These are phyloP conservation scores for Sialis lutaria DNA, from an alignment of 2,888 invertebrate genomes.

Conservation along the genomic window DNA sequence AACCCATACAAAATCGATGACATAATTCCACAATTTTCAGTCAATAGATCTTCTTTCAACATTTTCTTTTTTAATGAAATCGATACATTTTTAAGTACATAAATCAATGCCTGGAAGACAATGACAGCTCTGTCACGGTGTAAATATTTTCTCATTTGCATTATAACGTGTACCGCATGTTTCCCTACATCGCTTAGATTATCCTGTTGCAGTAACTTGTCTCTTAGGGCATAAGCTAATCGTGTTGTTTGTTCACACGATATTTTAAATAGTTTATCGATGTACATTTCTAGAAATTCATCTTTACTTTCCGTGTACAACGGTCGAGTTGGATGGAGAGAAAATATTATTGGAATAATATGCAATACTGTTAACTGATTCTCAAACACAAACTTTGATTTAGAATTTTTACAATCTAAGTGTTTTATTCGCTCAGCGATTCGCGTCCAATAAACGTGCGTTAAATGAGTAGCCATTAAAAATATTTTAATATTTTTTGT, in stretches of 20 bases:
- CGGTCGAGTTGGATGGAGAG: constrained; percentile 14
- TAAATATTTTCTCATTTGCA: constrained; percentile 37
- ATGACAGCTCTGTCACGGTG: constrained; percentile 41
- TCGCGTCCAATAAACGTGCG: constrained; percentile 26
- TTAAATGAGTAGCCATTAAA: constrained; percentile 23
- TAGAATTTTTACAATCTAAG: constrained; percentile 13
- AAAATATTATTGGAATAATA: constrained; percentile 38
- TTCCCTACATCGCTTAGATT: constrained; percentile 28
- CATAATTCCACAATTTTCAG: constrained; percentile 28
- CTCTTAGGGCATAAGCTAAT: constrained; percentile 38
- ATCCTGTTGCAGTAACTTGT: constrained; percentile 27
- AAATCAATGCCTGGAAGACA: constrained; percentile 43
- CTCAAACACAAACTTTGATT: constrained; percentile 26
- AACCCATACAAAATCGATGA: constrained; percentile 49
- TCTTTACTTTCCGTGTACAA: constrained; percentile 17
- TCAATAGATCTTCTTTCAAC: constrained; percentile 7
- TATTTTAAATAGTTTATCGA: constrained; percentile 38
- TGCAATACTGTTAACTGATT: constrained; percentile 43
- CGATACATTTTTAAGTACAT: constrained; percentile 37
- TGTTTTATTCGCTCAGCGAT: constrained; percentile 16
- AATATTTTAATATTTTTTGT: constrained; percentile 20
- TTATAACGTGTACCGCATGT: constrained; percentile 35
- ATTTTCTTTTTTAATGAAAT: constrained; percentile 12
- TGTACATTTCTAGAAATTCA: constrained; percentile 37
- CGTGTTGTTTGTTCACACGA: constrained; percentile 45